Conservation (phyloP, 1,140 invertebrate species). For the Pseudomyrmex dendroicus region DNA sequence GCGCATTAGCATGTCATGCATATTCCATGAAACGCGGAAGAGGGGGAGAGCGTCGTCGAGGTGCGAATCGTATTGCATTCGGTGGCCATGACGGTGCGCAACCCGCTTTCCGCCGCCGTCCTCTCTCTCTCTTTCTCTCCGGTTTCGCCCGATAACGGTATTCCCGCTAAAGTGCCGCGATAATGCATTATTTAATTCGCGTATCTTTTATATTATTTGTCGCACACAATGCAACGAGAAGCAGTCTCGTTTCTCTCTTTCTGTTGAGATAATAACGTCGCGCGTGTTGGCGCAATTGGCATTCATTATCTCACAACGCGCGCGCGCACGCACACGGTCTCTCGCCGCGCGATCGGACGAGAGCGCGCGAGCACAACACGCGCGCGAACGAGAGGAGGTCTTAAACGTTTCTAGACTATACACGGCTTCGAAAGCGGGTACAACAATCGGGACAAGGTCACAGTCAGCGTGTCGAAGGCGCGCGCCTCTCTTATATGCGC, state of each 20-base stretch:
- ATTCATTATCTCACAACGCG: no score
- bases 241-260: no score
- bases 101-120: slow-evolving; percentile 27
- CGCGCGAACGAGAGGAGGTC: slow-evolving; percentile 16
- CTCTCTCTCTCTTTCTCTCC: no score
- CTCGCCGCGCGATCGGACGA: no score
- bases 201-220: neutral
- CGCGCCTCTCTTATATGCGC: slow-evolving; percentile 40
- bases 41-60: slow-evolving; percentile 59
- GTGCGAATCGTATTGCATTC: slow-evolving; percentile 71
- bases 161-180: neutral
- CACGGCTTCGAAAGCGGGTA: slow-evolving; percentile 63
- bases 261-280: no score
- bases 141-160: neutral
- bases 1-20: slow-evolving; percentile 82
- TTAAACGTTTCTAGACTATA: slow-evolving; percentile 46
- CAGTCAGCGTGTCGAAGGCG: slow-evolving; percentile 70
- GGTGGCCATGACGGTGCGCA: slow-evolving; percentile 54
- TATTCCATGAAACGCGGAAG: slow-evolving; percentile 78
- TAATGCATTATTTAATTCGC: neutral
- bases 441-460: slow-evolving; percentile 72
- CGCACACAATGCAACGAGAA: no score
- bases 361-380: neutral
- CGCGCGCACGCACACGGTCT: no score
- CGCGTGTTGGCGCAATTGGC: no score